A percentile compares a stretch with the other conserved stretches of the same genome.
These are phyloP conservation scores for Tortrix viridana DNA, from an alignment of 2,888 invertebrate species.

Conservation along the genomic window DNA sequence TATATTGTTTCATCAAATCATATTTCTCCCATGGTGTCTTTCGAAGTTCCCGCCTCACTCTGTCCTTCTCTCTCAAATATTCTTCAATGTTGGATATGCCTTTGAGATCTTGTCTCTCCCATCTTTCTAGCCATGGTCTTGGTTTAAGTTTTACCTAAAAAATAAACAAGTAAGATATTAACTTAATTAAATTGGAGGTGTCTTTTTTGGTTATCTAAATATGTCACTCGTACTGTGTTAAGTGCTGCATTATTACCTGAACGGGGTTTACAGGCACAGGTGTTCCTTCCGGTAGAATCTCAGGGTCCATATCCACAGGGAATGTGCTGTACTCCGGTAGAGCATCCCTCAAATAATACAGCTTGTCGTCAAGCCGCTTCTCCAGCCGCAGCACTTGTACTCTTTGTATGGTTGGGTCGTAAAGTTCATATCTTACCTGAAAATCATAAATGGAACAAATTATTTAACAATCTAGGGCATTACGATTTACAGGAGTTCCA, in stretches of 20 bases:
- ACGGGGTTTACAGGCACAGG: constrained; percentile 91
- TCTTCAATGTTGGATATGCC: constrained; percentile 88
- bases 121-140: constrained; percentile 95
- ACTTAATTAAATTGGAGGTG: too few species aligned
- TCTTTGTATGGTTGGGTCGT: constrained; percentile 95
- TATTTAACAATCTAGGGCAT: too few species aligned
- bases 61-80: constrained; percentile 79
- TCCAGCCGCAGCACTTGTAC: constrained; percentile 96
- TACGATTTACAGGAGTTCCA: too few species aligned
- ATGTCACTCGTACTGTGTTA: too few species aligned
- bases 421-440: constrained; percentile 90
- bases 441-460: constrained; percentile 74
- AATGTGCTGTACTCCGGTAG: constrained; percentile 96
- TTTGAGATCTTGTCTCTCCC: constrained; percentile 91
- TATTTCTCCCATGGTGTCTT: constrained; percentile 93
- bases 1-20: constrained; percentile 97
- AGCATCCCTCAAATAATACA: constrained; percentile 95
- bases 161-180: background rate
- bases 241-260: constrained; percentile 72
- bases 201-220: too few species aligned
- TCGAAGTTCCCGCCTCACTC: constrained; percentile 80
- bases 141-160: constrained; percentile 88
- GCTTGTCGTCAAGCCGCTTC: constrained; percentile 94
- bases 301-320: constrained; percentile 95
- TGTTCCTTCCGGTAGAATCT: constrained; percentile 89